Conservation (phyloP, 2,113 vertebrate species). For the Neomonachus schauinslandi region DNA sequence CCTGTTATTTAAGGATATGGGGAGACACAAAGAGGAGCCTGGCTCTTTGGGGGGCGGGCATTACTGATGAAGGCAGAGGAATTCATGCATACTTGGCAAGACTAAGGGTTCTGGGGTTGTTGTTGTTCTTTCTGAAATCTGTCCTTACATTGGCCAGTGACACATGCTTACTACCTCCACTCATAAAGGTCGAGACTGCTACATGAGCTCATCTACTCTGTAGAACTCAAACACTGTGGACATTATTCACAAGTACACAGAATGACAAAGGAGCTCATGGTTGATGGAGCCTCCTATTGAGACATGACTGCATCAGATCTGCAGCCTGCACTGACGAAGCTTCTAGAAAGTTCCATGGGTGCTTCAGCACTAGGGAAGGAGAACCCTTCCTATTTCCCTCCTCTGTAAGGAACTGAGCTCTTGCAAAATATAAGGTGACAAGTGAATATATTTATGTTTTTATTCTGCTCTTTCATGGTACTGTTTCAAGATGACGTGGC, state of each 20-base stretch:
- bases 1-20: not conserved
- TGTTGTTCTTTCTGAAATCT: not conserved
- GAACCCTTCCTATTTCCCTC: not conserved
- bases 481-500: conserved; percentile 27
- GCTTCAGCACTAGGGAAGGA: not conserved
- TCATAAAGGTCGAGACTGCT: not conserved
- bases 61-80: not conserved
- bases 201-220: not conserved
- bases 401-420: not conserved
- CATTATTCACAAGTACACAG: not conserved
- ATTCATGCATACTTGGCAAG: not conserved
- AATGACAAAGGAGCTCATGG: not conserved
- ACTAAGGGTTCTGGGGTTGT: not conserved
- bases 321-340: not conserved
- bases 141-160: not conserved
- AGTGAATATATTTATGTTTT: not conserved
- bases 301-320: not conserved
- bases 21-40: not conserved
- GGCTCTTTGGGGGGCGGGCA: not conserved
- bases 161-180: not conserved
- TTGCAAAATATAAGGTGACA: not conserved
- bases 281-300: not conserved
- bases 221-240: no score
- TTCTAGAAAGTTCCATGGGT: not conserved
- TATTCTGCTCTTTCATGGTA: not conserved